Evolutionary conservation across 2,113 vertebrate genomes (phyloP).

Genomic region (Callipepla californica): DNA sequence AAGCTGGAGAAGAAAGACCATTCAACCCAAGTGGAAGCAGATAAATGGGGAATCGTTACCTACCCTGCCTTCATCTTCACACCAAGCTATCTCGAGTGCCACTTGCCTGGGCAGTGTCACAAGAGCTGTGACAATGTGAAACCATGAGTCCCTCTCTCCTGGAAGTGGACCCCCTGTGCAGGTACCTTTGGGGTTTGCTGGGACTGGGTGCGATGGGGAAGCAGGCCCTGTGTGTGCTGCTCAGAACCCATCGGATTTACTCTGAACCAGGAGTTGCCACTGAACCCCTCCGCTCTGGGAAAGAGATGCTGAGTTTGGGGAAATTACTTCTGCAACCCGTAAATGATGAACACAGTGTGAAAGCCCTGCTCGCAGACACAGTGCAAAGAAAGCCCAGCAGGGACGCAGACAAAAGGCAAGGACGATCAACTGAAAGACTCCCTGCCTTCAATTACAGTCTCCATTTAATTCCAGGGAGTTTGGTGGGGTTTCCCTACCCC

Average conservation of each 20-base stretch:
- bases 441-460: not conserved
- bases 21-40: not conserved
- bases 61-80: not conserved
- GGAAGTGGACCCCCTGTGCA: fast-evolving
- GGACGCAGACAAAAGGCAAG: not conserved
- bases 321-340: not conserved
- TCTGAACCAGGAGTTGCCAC: constrained; percentile 32
- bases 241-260: not conserved
- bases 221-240: not conserved
- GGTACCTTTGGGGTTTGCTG: not conserved
- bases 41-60: not conserved
- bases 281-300: constrained; percentile 16
- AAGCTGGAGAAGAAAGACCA: not conserved
- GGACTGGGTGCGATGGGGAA: fast-evolving
- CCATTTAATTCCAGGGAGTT: constrained; percentile 6
- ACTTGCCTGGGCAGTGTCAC: not conserved
- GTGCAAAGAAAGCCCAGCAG: not conserved
- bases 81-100: fast-evolving
- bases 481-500: not conserved
- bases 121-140: not conserved
- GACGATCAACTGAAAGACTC: constrained; percentile 10
- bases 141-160: fast-evolving
- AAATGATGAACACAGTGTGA: not conserved
- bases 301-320: not conserved
- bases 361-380: not conserved